phyloP scores from a whole-genome alignment of 1,140 invertebrate species.

The Glossosoma conforme region DNA sequence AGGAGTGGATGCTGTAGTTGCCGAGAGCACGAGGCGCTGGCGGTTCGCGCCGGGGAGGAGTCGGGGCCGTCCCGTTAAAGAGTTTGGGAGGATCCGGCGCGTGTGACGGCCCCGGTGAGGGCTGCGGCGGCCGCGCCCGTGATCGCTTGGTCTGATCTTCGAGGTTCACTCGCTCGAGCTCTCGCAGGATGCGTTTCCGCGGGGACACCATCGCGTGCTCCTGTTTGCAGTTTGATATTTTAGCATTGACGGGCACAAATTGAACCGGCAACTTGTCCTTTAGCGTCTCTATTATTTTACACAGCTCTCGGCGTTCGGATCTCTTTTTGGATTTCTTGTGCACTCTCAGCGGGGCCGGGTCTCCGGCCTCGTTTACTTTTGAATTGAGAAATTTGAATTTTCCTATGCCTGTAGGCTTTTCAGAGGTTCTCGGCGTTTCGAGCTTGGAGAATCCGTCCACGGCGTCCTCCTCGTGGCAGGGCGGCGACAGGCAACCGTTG shows the following conservation, averaged over 20 bases:
- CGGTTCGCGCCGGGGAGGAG: conserved; percentile 23
- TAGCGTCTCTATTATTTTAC: conserved; percentile 44
- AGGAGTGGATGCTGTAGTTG: conserved; percentile 73
- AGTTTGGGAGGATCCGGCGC: conserved; percentile 30
- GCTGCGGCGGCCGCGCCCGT: conserved; percentile 40
- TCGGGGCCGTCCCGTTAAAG: conserved; percentile 34
- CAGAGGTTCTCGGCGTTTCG: conserved; percentile 35
- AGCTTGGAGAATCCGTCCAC: conserved; percentile 37
- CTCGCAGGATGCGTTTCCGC: conserved; percentile 66
- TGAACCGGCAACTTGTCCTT: conserved; percentile 42
- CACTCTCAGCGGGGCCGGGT: conserved; percentile 47
- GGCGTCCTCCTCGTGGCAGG: conserved; percentile 36
- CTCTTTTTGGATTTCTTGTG: conserved; percentile 44
- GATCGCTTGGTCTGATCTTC: conserved; percentile 56
- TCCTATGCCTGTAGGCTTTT: conserved; percentile 41
- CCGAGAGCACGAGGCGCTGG: conserved; percentile 53
- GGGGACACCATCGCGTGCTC: conserved; percentile 59
- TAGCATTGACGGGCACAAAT: conserved; percentile 44
- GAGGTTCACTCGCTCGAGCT: conserved; percentile 66
- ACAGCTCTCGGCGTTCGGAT: conserved; percentile 40
- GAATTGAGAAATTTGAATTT: conserved; percentile 47
- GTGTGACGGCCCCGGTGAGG: conserved; percentile 37
- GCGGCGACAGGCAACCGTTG: conserved; percentile 37
- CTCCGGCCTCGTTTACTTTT: conserved; percentile 46
- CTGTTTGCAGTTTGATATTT: conserved; percentile 40